A percentile compares a stretch with the other conserved stretches of the same genome.
Evolutionary conservation across 2,797 vertebrate genomes (phyloP).

Genomic region (Pangasius djambal): DNA sequence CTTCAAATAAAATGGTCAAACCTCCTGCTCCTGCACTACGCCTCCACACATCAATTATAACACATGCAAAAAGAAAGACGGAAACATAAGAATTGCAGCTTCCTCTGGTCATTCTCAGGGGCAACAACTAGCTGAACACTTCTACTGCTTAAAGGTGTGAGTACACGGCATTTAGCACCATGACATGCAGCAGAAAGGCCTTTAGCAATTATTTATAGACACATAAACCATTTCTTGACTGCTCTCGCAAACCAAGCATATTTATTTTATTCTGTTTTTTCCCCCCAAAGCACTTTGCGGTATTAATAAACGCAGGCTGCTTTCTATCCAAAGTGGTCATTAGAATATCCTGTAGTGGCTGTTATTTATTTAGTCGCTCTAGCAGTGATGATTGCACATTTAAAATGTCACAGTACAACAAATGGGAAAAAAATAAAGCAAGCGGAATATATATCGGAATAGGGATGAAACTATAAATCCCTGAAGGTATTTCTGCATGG

Average conservation of each 20-base stretch:
- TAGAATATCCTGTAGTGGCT: slow-evolving; percentile 68
- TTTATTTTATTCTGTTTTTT: slow-evolving; percentile 4
- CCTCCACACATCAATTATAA: neutral
- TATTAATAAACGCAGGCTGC: slow-evolving; percentile 43
- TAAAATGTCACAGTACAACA: slow-evolving; percentile 66
- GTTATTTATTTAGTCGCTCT: slow-evolving; percentile 65
- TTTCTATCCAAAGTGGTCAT: slow-evolving; percentile 68
- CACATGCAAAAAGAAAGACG: neutral
- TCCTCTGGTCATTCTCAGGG: slow-evolving; percentile 20
- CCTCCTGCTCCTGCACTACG: neutral
- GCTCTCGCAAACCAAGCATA: neutral
- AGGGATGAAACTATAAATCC: neutral
- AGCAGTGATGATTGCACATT: slow-evolving; percentile 65
- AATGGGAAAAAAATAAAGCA: neutral
- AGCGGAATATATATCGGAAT: neutral
- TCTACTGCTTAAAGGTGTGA: slow-evolving; percentile 56
- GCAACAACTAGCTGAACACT: slow-evolving; percentile 42
- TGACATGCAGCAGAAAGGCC: neutral
- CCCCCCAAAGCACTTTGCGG: neutral
- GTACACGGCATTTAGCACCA: neutral
- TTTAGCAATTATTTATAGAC: neutral
- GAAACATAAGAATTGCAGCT: neutral
- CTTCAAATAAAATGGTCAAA: neutral
- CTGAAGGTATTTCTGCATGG: neutral
- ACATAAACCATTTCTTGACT: neutral